These are phyloP conservation scores for Tragelaphus imberbis DNA, from an alignment of 2,113 vertebrate genomes.

Conservation along the genomic window DNA sequence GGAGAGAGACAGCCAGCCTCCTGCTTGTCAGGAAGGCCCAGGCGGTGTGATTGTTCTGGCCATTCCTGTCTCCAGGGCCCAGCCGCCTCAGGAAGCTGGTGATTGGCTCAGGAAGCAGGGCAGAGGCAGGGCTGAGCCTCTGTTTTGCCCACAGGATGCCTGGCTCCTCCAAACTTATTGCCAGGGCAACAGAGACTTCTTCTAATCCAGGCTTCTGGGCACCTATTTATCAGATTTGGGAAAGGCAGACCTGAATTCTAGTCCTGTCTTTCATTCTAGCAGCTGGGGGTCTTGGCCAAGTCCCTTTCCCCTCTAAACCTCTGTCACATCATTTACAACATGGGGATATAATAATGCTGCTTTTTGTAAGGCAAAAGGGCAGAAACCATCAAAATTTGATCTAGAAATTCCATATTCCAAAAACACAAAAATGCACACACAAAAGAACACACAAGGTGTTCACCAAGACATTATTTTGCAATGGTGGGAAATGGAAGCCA, in stretches of 20 bases:
- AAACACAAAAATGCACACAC: neutral
- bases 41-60: neutral
- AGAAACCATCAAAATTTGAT: neutral
- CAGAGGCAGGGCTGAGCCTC: neutral
- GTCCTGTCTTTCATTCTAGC: neutral
- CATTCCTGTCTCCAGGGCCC: rapidly evolving
- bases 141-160: too few relatives aligned
- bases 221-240: neutral
- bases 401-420: neutral
- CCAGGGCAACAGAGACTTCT: neutral
- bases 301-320: neutral
- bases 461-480: rapidly evolving
- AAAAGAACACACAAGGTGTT: too few relatives aligned
- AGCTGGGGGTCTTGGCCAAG: neutral
- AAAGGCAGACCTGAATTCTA: neutral
- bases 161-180: neutral
- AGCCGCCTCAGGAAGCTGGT: neutral
- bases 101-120: neutral
- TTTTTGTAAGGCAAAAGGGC: neutral
- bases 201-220: neutral
- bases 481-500: neutral
- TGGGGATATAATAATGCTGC: neutral
- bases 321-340: neutral
- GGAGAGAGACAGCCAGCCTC: constrained; percentile 28
- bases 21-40: constrained; percentile 10